A percentile compares a stretch with the other conserved stretches of the same genome.
phyloP scores from a whole-genome alignment of 2,888 invertebrate species.

The Rhodophaea formosa region DNA sequence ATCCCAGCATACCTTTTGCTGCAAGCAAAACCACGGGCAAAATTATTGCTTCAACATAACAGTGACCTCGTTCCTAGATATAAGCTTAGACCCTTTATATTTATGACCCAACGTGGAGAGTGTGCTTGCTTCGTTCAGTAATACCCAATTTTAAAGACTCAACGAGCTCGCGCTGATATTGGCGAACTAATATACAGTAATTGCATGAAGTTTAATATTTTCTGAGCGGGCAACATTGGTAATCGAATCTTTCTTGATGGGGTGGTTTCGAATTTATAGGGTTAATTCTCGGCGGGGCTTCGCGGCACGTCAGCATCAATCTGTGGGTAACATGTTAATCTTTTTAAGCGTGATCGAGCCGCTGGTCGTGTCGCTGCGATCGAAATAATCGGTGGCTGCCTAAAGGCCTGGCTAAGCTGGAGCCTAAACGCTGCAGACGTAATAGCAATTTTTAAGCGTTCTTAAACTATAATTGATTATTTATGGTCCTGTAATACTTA shows the following conservation, averaged over 20 bases:
- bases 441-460: no score
- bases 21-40: no score
- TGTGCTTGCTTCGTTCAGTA: constrained; percentile 41
- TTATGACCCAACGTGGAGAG: constrained; percentile 30
- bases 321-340: constrained; percentile 58
- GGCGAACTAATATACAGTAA: constrained; percentile 44
- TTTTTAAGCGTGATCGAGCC: constrained; percentile 57
- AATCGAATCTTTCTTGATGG: constrained; percentile 1
- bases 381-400: constrained; percentile 44
- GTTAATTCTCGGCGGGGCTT: constrained; percentile 38
- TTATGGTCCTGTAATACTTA: no score
- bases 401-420: not conserved
- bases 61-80: not conserved
- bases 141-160: constrained; percentile 55
- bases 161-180: constrained; percentile 43
- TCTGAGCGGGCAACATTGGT: constrained; percentile 13
- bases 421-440: no score
- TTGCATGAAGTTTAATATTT: constrained; percentile 30
- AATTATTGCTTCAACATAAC: not conserved
- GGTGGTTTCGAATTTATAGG: constrained; percentile 28
- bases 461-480: no score
- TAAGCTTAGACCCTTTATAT: constrained; percentile 30
- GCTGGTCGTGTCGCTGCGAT: constrained; percentile 40
- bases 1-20: no score
- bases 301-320: constrained; percentile 43